These are phyloP conservation scores for Falco concolor DNA, from an alignment of 2,797 vertebrate genomes.

Conservation along the genomic window DNA sequence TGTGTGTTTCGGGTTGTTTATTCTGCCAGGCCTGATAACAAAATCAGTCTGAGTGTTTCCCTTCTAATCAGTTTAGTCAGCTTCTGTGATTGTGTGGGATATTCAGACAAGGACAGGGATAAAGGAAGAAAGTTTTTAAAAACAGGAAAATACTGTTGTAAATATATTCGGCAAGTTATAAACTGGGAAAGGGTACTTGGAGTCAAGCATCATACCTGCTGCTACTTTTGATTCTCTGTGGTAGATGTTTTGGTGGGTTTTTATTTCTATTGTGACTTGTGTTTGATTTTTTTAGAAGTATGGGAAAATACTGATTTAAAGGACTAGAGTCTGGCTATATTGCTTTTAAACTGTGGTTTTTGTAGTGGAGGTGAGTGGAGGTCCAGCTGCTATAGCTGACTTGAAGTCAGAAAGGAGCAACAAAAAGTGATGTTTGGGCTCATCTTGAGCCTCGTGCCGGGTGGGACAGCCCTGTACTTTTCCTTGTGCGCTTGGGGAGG, in stretches of 20 bases:
- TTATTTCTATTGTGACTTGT: neutral
- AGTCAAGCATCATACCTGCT: neutral
- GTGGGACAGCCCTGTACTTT: neutral
- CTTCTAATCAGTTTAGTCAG: constrained; percentile 40
- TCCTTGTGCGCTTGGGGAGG: neutral
- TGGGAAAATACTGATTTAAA: neutral
- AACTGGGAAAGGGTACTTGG: neutral
- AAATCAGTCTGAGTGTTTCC: constrained; percentile 27
- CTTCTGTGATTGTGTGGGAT: constrained; percentile 5
- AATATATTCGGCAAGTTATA: neutral
- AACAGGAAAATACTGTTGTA: constrained; percentile 57
- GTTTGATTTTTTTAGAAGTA: neutral
- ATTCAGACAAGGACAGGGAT: neutral
- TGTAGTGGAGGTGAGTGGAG: neutral
- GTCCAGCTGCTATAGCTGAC: neutral
- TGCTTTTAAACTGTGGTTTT: neutral
- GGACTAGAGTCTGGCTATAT: neutral
- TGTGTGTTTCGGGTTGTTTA: constrained; percentile 17
- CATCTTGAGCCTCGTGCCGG: accelerated
- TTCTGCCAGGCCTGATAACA: neutral
- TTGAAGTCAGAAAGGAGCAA: neutral
- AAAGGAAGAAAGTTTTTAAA: constrained; percentile 48
- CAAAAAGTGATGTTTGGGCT: neutral
- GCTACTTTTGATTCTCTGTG: neutral
- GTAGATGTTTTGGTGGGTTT: neutral